Conservation (phyloP, 2,888 invertebrate species). For the Andrena haemorrhoa region DNA sequence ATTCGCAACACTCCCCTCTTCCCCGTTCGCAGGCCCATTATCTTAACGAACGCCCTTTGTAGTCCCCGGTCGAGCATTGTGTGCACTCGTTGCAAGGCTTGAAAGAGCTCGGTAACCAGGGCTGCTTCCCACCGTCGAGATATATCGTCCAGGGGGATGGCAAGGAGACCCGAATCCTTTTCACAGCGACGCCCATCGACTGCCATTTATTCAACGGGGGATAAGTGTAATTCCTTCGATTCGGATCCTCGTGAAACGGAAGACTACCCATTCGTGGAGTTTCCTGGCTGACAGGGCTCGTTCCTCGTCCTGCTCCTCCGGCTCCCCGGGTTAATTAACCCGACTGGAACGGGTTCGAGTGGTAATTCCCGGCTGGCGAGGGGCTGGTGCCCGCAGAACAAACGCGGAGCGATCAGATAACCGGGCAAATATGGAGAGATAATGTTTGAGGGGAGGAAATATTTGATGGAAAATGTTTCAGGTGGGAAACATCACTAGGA, state of each 20-base stretch:
- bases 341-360: not conserved
- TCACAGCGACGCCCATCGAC: not conserved
- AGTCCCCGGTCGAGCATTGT: constrained; percentile 46
- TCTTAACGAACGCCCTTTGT: constrained; percentile 78
- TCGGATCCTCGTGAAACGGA: not conserved
- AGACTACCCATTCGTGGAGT: not conserved
- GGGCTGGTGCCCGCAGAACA: not conserved
- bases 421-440: constrained; percentile 18
- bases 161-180: not conserved
- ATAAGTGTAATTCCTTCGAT: constrained; percentile 20
- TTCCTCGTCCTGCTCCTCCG: not conserved
- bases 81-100: constrained; percentile 41
- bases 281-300: not conserved
- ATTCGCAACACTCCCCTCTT: constrained; percentile 46
- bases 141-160: not conserved
- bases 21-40: constrained; percentile 70
- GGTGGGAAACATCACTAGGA: not conserved
- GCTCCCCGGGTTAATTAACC: constrained; percentile 17
- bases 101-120: constrained; percentile 8
- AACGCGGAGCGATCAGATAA: not conserved
- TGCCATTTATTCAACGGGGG: not conserved
- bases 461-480: constrained; percentile 20
- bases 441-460: constrained; percentile 26
- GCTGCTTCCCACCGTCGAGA: not conserved
- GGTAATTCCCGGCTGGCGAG: not conserved